phyloP scores from a whole-genome alignment of 2,888 invertebrate genomes.

The Alloscopus bannaensis region DNA sequence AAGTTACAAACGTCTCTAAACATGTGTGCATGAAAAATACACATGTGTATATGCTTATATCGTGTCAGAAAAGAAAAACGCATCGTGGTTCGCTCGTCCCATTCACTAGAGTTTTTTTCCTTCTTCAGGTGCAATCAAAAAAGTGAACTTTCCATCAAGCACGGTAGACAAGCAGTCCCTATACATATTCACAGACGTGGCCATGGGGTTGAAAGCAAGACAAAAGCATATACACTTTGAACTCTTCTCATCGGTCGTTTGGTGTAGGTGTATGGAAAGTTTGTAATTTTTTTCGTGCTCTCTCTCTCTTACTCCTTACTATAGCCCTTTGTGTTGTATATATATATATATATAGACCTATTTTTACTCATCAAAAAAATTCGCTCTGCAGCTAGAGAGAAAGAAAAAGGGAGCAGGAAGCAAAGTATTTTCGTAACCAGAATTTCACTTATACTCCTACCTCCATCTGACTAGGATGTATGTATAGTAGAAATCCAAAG shows the following conservation, averaged over 20 bases:
- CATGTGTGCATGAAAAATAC: not conserved
- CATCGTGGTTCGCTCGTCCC: not conserved
- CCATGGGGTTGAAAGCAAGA: not conserved
- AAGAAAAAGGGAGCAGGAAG: not conserved
- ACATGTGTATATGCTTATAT: not conserved
- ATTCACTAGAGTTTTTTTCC: not conserved
- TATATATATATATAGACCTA: not conserved
- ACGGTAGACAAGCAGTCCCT: not conserved
- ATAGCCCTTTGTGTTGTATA: not conserved
- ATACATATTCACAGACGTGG: not conserved
- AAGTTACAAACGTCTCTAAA: conserved; percentile 23
- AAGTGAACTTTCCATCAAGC: not conserved
- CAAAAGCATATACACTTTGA: conserved; percentile 11
- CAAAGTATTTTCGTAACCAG: not conserved
- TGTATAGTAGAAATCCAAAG: conserved; percentile 41
- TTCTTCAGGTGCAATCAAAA: not conserved
- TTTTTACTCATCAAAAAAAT: not conserved
- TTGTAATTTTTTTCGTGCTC: conserved; percentile 17
- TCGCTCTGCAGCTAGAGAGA: not conserved
- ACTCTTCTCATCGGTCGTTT: conserved; percentile 18
- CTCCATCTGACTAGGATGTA: no score
- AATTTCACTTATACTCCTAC: no score
- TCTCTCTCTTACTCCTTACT: not conserved
- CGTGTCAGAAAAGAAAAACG: conserved; percentile 14
- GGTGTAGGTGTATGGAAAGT: conserved; percentile 7